A percentile compares a stretch with the other conserved stretches of the same genome.
These are phyloP conservation scores for Petrolisthes manimaculis DNA, from an alignment of 2,888 invertebrate species.

Conservation along the genomic window DNA sequence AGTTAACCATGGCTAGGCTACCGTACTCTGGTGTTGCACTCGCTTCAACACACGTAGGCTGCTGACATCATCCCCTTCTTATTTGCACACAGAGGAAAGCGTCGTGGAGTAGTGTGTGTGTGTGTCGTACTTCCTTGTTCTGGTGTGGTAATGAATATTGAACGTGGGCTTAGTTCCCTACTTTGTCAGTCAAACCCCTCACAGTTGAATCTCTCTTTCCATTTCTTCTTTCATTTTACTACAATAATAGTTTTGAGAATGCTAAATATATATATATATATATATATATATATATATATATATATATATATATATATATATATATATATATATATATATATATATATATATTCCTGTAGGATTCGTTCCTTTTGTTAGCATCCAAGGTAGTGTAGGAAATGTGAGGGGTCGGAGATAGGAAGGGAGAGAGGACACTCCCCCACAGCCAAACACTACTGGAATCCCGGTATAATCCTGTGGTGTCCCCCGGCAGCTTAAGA, in stretches of 20 bases:
- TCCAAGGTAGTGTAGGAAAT: neutral
- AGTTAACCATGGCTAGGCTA: too few species aligned
- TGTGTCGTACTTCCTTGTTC: neutral
- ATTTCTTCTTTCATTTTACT: neutral
- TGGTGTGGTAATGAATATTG: neutral
- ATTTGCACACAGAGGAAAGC: too few species aligned
- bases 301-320: neutral
- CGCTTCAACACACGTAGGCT: too few species aligned
- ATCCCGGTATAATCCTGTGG: constrained; percentile 26
- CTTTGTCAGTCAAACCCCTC: too few species aligned
- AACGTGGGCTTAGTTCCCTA: too few species aligned
- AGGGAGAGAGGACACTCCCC: neutral
- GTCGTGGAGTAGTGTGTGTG: neutral
- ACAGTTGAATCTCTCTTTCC: neutral
- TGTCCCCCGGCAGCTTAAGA: constrained; percentile 20
- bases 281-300: too few species aligned
- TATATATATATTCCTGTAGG: neutral
- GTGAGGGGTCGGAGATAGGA: neutral
- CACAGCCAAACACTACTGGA: neutral
- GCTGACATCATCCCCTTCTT: too few species aligned
- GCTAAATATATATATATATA: neutral
- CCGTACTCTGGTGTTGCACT: too few species aligned
- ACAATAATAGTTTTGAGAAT: too few species aligned
- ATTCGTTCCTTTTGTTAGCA: neutral
- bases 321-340: neutral